Base-by-base conservation (phyloP, 2,113 vertebrate genomes). In the Dipodomys spectabilis region DNA sequence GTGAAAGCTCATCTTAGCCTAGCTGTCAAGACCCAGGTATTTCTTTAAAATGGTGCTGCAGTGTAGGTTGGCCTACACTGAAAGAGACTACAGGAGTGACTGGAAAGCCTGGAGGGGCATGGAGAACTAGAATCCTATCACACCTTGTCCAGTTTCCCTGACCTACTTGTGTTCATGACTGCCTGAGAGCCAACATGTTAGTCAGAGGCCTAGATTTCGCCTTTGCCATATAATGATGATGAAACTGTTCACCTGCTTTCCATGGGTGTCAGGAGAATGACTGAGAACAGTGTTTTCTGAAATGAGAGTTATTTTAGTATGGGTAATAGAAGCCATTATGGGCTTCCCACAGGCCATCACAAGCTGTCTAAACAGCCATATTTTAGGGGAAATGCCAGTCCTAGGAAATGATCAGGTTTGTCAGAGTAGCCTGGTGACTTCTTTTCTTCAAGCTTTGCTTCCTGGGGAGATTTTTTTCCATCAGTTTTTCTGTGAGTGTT, bases 231-330 rank as follows among this genome's bases (percentile, higher is more conserved):
- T 93, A 80, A 86, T 84, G 91, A 92, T 88, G 80, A 81, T 69
- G 81, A 87, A 83, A 87, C 23, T 35, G 13, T 71, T 81, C 69
- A 77, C 77, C 75, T 94, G 91, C 78, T 90, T 93, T 88, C 90
- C 60, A 67, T 25, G 30, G 74, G 30, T 72, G 82, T 95, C 91
- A 82, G 92, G 74, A 82, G 84, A 85, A 75, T 25, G 39, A 84
- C 28, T 65, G 71, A 92, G 81, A 78, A 95, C 64, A 45, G 60
- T 82, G 35, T 78, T 95, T 57, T 84, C 86, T 95, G 83, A 92
- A 95, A 96, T 79, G 30, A 75, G 74, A 95, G 92, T 88, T 82
- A 88, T 93, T 94, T 95, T 90, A 82, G 49, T 44, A 11, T 39
- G 30, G 60, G 25, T 85, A 93, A 90, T 94, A 92, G 62, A 94